Percentiles rank a stretch among this genome's conserved stretches.
Conservation (phyloP, 1,140 invertebrate genomes). For the Zelostemma sp. region DNA sequence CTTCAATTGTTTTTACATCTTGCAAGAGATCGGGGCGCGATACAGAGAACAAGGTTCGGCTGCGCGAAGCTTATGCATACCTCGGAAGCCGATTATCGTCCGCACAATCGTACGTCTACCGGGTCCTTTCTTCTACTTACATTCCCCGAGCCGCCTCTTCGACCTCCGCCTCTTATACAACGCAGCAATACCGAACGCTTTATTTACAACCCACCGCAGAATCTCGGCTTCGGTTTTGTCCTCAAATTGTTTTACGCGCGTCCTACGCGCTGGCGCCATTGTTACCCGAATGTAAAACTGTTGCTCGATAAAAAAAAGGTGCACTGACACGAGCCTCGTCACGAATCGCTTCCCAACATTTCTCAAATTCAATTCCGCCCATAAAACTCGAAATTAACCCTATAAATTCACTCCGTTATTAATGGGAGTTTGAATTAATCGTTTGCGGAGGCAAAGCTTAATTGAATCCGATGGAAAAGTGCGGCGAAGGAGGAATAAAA, state of each 20-base stretch:
- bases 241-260: slow-evolving; percentile 23
- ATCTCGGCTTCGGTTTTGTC: slow-evolving; percentile 13
- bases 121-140: slow-evolving; percentile 33
- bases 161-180: slow-evolving; percentile 39
- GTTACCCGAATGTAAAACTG: no score
- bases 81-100: slow-evolving; percentile 57
- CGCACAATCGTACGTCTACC: slow-evolving; percentile 53
- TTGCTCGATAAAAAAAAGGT: not conserved
- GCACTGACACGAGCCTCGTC: not conserved
- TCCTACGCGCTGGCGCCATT: not conserved
- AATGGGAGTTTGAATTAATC: no score
- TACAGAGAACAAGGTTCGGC: slow-evolving; percentile 47
- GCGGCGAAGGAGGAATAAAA: no score
- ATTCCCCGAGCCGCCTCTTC: slow-evolving; percentile 27
- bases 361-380: no score
- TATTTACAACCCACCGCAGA: slow-evolving; percentile 43
- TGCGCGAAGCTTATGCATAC: slow-evolving; percentile 56
- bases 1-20: slow-evolving; percentile 56
- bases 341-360: no score
- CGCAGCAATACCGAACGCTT: slow-evolving; percentile 40
- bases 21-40: slow-evolving; percentile 50
- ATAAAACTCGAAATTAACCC: no score
- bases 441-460: no score
- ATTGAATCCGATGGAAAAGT: no score
- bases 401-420: no score